These are phyloP conservation scores for Perognathus longimembris DNA, from an alignment of 2,113 vertebrate genomes.

Conservation along the genomic window DNA sequence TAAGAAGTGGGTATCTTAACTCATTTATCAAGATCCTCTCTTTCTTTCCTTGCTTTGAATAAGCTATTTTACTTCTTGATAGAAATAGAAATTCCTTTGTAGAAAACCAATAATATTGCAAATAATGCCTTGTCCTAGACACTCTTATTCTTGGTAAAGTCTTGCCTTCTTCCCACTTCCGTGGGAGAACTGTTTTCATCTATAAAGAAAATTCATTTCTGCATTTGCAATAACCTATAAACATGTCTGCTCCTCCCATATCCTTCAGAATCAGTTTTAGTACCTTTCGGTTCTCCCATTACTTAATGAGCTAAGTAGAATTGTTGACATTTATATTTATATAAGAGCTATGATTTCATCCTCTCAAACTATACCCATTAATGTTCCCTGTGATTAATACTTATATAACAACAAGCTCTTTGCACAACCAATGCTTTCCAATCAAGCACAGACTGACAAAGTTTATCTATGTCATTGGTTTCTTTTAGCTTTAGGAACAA, in stretches of 20 bases:
- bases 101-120: constrained; percentile 28
- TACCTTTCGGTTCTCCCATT: constrained; percentile 2
- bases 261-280: neutral
- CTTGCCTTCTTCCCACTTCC: neutral
- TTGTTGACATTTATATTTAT: constrained; percentile 21
- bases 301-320: constrained; percentile 53
- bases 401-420: neutral
- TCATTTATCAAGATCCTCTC: constrained; percentile 26
- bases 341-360: constrained; percentile 25
- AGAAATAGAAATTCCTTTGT: neutral
- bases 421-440: neutral
- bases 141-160: neutral
- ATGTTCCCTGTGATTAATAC: neutral
- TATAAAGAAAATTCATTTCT: constrained; percentile 28
- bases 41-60: constrained; percentile 14
- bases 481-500: constrained; percentile 54
- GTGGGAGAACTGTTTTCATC: constrained; percentile 43
- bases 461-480: neutral
- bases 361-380: constrained; percentile 21
- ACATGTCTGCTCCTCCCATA: neutral
- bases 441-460: neutral
- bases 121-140: constrained; percentile 18
- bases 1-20: neutral
- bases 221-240: neutral
- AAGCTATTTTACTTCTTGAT: constrained; percentile 29